Evolutionary conservation across 2,888 invertebrate species (phyloP).

Genomic region (Tortrix viridana): DNA sequence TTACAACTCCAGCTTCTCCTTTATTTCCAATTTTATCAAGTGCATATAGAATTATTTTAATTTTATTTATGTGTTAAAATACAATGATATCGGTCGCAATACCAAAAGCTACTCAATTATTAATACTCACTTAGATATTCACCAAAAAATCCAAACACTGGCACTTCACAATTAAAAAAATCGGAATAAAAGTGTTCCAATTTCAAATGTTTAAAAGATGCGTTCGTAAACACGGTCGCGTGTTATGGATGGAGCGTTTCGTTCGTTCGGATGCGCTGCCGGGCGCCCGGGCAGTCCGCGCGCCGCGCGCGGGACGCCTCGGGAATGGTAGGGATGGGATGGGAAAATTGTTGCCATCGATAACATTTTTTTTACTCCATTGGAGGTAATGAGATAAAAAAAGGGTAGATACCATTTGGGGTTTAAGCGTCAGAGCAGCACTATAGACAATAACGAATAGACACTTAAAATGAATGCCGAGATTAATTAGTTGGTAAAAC

Average conservation of each 20-base stretch:
- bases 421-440: too few relatives aligned
- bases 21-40: too few relatives aligned
- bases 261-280: slow-evolving; percentile 81
- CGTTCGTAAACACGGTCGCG: slow-evolving; percentile 75
- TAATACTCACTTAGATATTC: slow-evolving; percentile 51
- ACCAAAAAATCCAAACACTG: slow-evolving; percentile 56
- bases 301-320: slow-evolving; percentile 52
- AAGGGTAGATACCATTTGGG: background rate
- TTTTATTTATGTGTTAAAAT: too few relatives aligned
- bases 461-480: too few relatives aligned
- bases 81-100: background rate
- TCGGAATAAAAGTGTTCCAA: slow-evolving; percentile 45
- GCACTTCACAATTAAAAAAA: slow-evolving; percentile 53
- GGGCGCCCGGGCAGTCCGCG: slow-evolving; percentile 75
- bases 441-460: too few relatives aligned
- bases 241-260: slow-evolving; percentile 62
- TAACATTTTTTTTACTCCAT: slow-evolving; percentile 31
- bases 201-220: slow-evolving; percentile 47
- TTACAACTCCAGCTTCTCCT: too few relatives aligned
- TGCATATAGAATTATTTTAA: too few relatives aligned
- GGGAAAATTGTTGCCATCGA: slow-evolving; percentile 46
- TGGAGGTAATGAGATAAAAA: background rate
- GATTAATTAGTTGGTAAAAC: too few relatives aligned
- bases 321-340: slow-evolving; percentile 56
- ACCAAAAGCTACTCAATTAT: background rate